Percentiles rank a stretch among this genome's conserved stretches.
phyloP scores from a whole-genome alignment of 2,797 vertebrate species.

The Rhincodon typus region DNA sequence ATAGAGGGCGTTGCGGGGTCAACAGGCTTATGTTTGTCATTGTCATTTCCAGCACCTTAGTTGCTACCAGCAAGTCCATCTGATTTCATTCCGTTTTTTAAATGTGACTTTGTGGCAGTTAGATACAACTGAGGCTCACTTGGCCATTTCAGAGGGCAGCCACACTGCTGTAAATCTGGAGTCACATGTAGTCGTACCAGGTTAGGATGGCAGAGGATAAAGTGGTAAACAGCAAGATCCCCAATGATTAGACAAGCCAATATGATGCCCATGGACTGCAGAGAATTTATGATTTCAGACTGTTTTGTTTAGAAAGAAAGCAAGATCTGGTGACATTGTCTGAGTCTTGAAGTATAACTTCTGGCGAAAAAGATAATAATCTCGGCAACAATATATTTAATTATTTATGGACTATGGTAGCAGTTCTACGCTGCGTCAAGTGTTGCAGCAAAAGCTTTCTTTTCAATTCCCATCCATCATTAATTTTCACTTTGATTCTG shows the following conservation, averaged over 20 bases:
- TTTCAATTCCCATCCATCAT: background rate
- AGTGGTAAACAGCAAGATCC: background rate
- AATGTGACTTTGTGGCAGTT: too few species aligned
- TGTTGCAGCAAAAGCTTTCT: background rate
- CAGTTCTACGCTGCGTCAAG: background rate
- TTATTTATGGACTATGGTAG: background rate
- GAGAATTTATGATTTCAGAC: background rate
- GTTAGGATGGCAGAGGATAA: background rate
- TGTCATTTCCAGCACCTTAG: too few species aligned
- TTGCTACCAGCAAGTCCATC: too few species aligned
- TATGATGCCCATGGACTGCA: background rate
- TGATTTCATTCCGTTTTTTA: too few species aligned
- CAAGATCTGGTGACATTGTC: background rate
- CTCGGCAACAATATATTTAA: background rate
- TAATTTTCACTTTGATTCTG: background rate
- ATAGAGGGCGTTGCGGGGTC: too few species aligned
- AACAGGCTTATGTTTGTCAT: too few species aligned
- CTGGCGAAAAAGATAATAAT: too few species aligned
- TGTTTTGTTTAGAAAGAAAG: background rate
- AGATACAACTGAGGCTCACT: too few species aligned
- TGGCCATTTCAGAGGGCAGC: too few species aligned
- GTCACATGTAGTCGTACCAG: too few species aligned
- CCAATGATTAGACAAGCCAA: background rate
- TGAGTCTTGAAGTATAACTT: background rate
- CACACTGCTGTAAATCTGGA: too few species aligned